A percentile compares a stretch with the other conserved stretches of the same genome.
phyloP scores from a whole-genome alignment of 2,888 invertebrate species.

The Hofmannophila pseudospretella region DNA sequence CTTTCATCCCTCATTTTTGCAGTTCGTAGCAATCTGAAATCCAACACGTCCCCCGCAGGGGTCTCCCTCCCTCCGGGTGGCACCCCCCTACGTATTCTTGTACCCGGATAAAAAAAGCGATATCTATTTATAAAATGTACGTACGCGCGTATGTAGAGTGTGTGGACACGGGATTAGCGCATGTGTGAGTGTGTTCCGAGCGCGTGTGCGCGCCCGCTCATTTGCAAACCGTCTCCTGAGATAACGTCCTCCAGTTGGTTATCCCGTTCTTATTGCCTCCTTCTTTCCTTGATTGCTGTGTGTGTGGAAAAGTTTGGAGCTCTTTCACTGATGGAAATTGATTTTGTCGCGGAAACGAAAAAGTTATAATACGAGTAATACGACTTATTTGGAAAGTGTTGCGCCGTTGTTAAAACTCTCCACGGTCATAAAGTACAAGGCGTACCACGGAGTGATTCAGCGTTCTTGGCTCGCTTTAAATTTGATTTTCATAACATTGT shows the following conservation, averaged over 20 bases:
- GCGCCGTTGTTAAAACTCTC: slow-evolving; percentile 21
- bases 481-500: slow-evolving; percentile 26
- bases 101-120: slow-evolving; percentile 77
- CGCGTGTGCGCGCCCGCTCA: slow-evolving; percentile 66
- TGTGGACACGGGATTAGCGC: slow-evolving; percentile 63
- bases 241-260: slow-evolving; percentile 75
- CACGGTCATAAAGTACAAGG: slow-evolving; percentile 6
- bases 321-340: slow-evolving; percentile 63
- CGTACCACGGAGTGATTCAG: slow-evolving; percentile 1
- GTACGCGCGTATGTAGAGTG: slow-evolving; percentile 59
- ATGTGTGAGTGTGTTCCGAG: slow-evolving; percentile 40
- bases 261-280: slow-evolving; percentile 75
- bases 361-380: slow-evolving; percentile 57
- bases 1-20: slow-evolving; percentile 80
- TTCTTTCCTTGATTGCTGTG: slow-evolving; percentile 71
- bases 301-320: slow-evolving; percentile 68
- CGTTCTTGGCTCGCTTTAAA: slow-evolving; percentile 13
- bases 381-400: slow-evolving; percentile 36
- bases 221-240: slow-evolving; percentile 78
- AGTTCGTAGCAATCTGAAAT: slow-evolving; percentile 80
- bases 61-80: slow-evolving; percentile 59
- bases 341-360: slow-evolving; percentile 58
- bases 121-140: slow-evolving; percentile 78
- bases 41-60: slow-evolving; percentile 77
- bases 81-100: slow-evolving; percentile 66